Conservation (phyloP, 2,888 invertebrate genomes). For the Pteria penguin region DNA sequence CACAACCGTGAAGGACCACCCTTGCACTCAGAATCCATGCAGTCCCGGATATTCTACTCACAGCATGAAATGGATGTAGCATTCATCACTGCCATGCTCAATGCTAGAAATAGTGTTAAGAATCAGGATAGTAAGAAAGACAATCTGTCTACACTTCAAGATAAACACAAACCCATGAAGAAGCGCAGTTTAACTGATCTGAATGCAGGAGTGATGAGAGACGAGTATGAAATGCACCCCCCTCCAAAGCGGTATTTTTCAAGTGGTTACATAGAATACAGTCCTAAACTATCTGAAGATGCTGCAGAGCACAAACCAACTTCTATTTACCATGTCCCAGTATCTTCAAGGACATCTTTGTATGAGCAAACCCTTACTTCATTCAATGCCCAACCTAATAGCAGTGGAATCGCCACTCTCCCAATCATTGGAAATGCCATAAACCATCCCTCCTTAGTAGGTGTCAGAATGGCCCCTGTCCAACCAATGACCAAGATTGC, state of each 20-base stretch:
- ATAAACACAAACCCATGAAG: constrained; percentile 43
- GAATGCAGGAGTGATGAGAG: constrained; percentile 14
- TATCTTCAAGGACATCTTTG: neutral
- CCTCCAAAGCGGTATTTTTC: constrained; percentile 11
- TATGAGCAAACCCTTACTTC: neutral
- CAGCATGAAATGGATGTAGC: constrained; percentile 64
- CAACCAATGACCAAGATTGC: neutral
- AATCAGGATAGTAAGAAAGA: constrained; percentile 21
- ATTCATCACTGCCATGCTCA: constrained; percentile 51
- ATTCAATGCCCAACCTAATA: neutral
- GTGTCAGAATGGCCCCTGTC: neutral
- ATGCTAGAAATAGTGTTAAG: constrained; percentile 41
- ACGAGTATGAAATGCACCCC: constrained; percentile 16
- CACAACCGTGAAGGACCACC: constrained; percentile 51
- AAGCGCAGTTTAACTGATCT: constrained; percentile 41
- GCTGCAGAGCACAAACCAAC: constrained; percentile 13
- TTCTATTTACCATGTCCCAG: constrained; percentile 21
- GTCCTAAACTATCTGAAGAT: neutral
- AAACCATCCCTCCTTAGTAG: neutral
- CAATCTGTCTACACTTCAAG: constrained; percentile 30
- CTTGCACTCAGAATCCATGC: constrained; percentile 38
- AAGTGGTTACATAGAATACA: neutral
- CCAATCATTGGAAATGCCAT: neutral
- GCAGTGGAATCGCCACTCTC: neutral
- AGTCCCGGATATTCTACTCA: constrained; percentile 57